Evolutionary conservation across 92 coral and sea anemone genomes (phyloP), one percentile per base, ranked within the genome.

Genomic region (Zoanthus gigantus): DNA sequence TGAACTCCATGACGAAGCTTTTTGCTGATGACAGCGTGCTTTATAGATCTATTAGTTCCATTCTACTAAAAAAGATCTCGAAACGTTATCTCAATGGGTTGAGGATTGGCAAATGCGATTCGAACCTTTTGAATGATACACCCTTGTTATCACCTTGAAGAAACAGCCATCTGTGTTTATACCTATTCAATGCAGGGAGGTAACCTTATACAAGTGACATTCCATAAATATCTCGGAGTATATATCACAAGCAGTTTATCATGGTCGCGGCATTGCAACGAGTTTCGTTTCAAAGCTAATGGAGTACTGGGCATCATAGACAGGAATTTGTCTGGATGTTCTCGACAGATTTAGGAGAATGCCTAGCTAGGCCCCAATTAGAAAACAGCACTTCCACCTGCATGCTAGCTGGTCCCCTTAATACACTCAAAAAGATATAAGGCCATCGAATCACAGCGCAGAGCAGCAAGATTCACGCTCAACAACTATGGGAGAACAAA

Each of bases 81-180:
- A 23, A 23, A 23, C 23, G 23, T 23, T 23, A 23, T 23, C 23
- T 23, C 23, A 23, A 23, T 23, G 23, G 23, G 23, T 23, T 23
- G 23, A 23, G 23, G 23, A 23, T 23, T 23, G 23, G 23, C 23
- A 23, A 23, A 23, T 23, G 23, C 23, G 23, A 23, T 23, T 23
- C 23, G 23, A 23, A 23, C 23, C 23, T 7, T 63, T 28, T 0
- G 17, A 63, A 0, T 0, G 69, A 17, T 14, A 4, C 28, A 63
- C 69, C 17, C 69, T 63, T 63, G 69, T 63, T 63, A 63, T 63
- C 69, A 63, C 28, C 69, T 63, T 63, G 28, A 63, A 63, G 69
- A 63, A 63, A 63, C 69, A 63, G 10, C 28, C 69, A 63, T 63
- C 29, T 63, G 69, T 63, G 17, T 61, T 61, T 23, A 23, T 23